phyloP scores from a whole-genome alignment of 2,888 invertebrate genomes.

The Strigamia transsilvanica region DNA sequence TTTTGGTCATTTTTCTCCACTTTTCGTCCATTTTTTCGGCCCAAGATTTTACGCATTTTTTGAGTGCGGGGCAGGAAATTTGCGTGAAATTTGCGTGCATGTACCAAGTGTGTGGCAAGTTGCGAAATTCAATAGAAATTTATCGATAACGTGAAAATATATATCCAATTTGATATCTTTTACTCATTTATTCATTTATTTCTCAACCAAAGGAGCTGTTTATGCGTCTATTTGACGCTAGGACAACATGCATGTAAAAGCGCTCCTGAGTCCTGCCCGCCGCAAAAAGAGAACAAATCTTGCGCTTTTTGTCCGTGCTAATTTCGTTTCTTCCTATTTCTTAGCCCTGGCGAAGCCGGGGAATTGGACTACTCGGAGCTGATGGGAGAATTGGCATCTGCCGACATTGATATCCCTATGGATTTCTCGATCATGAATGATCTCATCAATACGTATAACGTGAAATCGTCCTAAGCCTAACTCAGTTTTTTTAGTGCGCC shows the following conservation, averaged over 20 bases:
- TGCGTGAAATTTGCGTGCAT: slow-evolving; percentile 32
- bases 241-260: background rate
- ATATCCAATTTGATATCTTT: background rate
- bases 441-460: slow-evolving; percentile 55
- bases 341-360: slow-evolving; percentile 56
- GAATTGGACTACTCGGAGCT: slow-evolving; percentile 56
- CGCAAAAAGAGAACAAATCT: slow-evolving; percentile 6
- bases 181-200: background rate
- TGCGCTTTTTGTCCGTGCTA: slow-evolving; percentile 46
- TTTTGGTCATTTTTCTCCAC: background rate
- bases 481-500: too few relatives aligned
- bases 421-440: slow-evolving; percentile 58
- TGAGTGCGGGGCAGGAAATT: slow-evolving; percentile 12
- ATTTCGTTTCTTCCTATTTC: slow-evolving; percentile 56
- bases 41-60: slow-evolving; percentile 13
- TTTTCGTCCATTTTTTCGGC: background rate
- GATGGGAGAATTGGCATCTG: slow-evolving; percentile 52
- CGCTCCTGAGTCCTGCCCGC: slow-evolving; percentile 52
- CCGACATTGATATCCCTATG: slow-evolving; percentile 57
- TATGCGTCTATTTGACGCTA: background rate
- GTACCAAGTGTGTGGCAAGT: slow-evolving; percentile 27
- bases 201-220: background rate
- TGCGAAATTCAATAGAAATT: too few relatives aligned
- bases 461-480: too few relatives aligned
- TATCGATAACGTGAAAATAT: too few relatives aligned